Base-by-base conservation (phyloP, 30 jellyfish, hydroid and myxozoan genomes). In the Euphysa ruthae region DNA sequence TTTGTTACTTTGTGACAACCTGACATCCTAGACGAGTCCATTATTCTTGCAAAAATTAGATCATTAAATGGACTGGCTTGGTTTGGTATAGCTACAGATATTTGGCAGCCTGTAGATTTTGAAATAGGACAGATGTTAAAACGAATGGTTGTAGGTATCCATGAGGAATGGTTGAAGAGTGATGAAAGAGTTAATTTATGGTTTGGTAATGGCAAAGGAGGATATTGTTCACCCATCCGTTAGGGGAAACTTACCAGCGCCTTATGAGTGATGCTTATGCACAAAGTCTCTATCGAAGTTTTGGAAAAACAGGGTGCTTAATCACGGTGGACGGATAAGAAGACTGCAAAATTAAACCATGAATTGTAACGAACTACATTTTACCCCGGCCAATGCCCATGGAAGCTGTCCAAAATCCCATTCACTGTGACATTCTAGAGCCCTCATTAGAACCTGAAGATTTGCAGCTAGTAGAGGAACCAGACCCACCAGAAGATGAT, bases 1-100 rank as follows among this genome's bases (percentile, higher is more conserved):
- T 52, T 10, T 52, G 6, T 24, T 52, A 15, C 19, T 52, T 52
- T 52, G 65, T 52, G 65, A 52, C 75, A 52, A 8, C 65, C 31
- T 52, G 30, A 20, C 65, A 8, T 10, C 33, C 6, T 24, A 52
- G 19, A 20, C 31, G 7, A 52, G 65, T 26, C 58, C 8, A n/a
- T 31, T 1, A 22, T 71, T 38, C n/a, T n/a, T n/a, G 12, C 12
- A 38, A 38, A 38, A n/a, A n/a, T 38, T 8, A 38, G n/a, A n/a
- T 38, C 52, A 38, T 8, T 38, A 38, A 38, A 38, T 38, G 52
- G 52, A 38, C n/a, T 38, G n/a, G 52, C n/a, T 38, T 38, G 52
- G 52, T 8, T 8, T 38, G 52, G 52, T 38, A n/a, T 38, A 38
- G 52, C 52, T 38, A 38, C n/a, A n/a, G 52, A n/a, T 38, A 8